Evolutionary conservation across 2,888 invertebrate genomes (phyloP), one percentile per base, ranked within the genome.

Genomic region (Cistogaster globosa): DNA sequence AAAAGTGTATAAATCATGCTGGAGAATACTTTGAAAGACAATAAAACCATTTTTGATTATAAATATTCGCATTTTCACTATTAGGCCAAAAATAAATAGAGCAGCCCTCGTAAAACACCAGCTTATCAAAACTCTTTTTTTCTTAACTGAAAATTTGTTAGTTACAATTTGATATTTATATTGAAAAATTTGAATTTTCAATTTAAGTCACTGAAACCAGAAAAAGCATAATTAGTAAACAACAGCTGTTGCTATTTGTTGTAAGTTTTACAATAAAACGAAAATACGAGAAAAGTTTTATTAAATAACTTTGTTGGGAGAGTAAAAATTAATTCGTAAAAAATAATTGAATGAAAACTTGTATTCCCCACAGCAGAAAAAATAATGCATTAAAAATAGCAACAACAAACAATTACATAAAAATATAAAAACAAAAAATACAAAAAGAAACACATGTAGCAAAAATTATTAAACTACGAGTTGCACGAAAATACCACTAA

Each of bases 201-300:
- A 38, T 38, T 38, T 1, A 11, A 42, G 42, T n/a, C n/a, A 51
- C 18, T 69, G 53, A 36, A 22, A 77, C 51, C 67, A n/a, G 6
- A 60, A 58, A 38, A 51, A 20, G 18, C 32, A 67, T 42, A 11
- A 12, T 12, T 42, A 12, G 42, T 12, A 42, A 42, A 12, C 12
- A 12, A 7, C 9, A 42, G 38, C 7, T 9, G 53, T 87, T 90
- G 90, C 86, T 88, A 26, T 26, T 26, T 26, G 26, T 26, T 26
- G 26, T 26, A 26, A 2, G 4, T 4, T 26, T 88, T 87, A 88
- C 87, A 89, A 87, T 87, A 88, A 58, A 76, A 22, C 63, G 22
- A 58, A 42, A 45, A 57, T 76, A 71, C 62, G 83, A 86, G 71
- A 75, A 53, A 22, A n/a, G 67, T 53, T 84, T 55, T 51, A 82